A percentile compares a stretch with the other conserved stretches of the same genome.
Evolutionary conservation across 2,113 vertebrate species (phyloP).

Genomic region (Mustelus asterias): DNA sequence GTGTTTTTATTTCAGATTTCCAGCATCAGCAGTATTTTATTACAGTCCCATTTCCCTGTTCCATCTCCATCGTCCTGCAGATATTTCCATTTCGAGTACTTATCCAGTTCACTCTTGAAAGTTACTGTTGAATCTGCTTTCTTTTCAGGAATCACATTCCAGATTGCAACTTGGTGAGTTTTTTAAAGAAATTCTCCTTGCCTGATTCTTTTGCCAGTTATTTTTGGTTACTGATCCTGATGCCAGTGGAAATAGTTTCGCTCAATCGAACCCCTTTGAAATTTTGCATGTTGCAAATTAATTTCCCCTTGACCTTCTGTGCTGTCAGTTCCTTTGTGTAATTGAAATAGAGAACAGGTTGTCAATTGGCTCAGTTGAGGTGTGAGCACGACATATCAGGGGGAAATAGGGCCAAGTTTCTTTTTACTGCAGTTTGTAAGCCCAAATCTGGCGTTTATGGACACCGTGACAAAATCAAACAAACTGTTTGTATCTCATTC

Average conservation of each 20-base stretch:
- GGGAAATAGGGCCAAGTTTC: background rate
- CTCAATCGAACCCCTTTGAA: background rate
- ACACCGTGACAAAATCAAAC: background rate
- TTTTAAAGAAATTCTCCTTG: too few species aligned
- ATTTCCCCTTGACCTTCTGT: too few species aligned
- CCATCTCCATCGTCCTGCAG: too few species aligned
- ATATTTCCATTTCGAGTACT: too few species aligned
- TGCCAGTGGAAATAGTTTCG: background rate
- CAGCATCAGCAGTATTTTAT: too few species aligned
- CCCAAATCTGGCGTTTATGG: background rate
- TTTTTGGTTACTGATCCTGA: background rate
- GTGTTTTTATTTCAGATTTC: too few species aligned
- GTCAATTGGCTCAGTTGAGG: background rate
- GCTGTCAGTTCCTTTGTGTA: too few species aligned
- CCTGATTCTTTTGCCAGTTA: background rate
- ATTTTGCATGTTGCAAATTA: background rate
- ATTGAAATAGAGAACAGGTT: background rate
- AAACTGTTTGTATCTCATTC: background rate
- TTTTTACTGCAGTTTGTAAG: background rate
- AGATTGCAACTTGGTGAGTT: too few species aligned
- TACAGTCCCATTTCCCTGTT: too few species aligned
- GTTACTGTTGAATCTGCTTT: too few species aligned
- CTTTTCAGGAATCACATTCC: too few species aligned
- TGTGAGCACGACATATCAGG: background rate
- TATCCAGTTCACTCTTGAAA: background rate